These are phyloP conservation scores for Diglossa brunneiventris DNA, from an alignment of 2,113 vertebrate genomes.

Conservation along the genomic window DNA sequence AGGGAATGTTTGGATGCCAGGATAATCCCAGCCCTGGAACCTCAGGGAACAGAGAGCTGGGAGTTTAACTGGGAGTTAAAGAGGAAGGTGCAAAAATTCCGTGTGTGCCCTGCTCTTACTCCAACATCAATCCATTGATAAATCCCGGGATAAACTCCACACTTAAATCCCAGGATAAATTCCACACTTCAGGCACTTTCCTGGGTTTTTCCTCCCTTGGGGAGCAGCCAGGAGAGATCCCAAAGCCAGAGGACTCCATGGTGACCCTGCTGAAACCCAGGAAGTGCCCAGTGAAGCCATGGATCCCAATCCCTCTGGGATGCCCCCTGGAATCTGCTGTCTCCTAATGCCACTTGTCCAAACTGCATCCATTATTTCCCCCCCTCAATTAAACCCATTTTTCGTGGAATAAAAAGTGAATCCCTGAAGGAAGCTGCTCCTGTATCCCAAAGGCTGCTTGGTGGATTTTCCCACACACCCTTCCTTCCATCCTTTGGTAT, in stretches of 20 bases:
- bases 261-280: background rate
- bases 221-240: background rate
- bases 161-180: background rate
- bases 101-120: background rate
- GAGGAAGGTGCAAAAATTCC: background rate
- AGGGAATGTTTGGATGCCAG: background rate
- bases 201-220: background rate
- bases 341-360: background rate
- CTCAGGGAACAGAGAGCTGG: background rate
- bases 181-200: background rate
- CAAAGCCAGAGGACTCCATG: background rate
- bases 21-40: background rate
- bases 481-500: background rate
- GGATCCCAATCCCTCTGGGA: background rate
- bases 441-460: too few relatives aligned
- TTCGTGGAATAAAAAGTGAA: background rate
- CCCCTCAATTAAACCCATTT: background rate
- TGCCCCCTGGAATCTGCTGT: background rate
- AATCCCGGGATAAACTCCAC: background rate
- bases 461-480: background rate
- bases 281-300: background rate
- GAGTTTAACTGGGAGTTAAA: background rate
- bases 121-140: background rate
- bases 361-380: accelerated
- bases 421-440: background rate